A percentile compares a stretch with the other conserved stretches of the same genome.
phyloP scores from a whole-genome alignment of 2,797 vertebrate genomes.

The Megalops cyprinoides region DNA sequence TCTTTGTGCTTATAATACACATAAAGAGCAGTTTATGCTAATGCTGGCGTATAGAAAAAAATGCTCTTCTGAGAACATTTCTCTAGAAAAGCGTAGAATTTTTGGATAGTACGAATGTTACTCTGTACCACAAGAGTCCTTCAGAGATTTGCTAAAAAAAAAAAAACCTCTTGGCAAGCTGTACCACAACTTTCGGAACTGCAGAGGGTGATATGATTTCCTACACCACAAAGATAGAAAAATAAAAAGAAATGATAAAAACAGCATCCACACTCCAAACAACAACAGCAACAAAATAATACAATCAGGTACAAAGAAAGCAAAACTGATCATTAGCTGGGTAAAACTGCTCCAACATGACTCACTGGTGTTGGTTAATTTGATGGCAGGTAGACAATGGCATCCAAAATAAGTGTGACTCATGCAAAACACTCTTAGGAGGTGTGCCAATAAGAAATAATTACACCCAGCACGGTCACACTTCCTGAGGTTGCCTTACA shows the following conservation, averaged over 20 bases:
- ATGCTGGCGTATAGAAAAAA: background rate
- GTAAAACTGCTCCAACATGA: conserved; percentile 6
- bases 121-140: background rate
- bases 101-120: background rate
- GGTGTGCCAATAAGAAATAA: background rate
- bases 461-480: background rate
- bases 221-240: background rate
- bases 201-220: background rate
- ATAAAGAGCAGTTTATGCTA: conserved; percentile 14
- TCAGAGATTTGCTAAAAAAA: background rate
- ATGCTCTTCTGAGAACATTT: background rate
- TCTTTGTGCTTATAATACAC: background rate
- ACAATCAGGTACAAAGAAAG: background rate
- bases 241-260: background rate
- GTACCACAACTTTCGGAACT: background rate
- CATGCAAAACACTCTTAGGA: background rate
- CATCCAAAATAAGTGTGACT: background rate
- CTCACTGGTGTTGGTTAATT: conserved; percentile 24
- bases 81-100: background rate
- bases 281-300: no score
- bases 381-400: background rate
- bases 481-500: background rate
- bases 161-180: background rate
- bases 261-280: background rate
- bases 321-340: conserved; percentile 6